Conservation (phyloP, 2,888 invertebrate genomes). For the Celastrina argiolus region DNA sequence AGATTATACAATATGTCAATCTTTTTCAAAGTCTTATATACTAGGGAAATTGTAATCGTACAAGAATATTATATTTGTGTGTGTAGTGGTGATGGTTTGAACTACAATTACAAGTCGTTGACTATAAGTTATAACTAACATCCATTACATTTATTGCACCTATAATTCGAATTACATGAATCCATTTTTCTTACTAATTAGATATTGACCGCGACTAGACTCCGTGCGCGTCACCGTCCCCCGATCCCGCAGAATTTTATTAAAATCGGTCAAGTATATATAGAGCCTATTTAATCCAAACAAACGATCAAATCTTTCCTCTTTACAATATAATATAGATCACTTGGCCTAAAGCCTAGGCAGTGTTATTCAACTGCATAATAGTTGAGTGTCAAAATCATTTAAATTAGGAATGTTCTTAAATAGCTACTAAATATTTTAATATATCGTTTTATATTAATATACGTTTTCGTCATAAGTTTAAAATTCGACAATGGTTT, state of each 20-base stretch:
- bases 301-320: too few species aligned
- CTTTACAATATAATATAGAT: constrained; percentile 33
- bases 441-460: too few species aligned
- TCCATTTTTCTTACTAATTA: too few species aligned
- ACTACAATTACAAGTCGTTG: neutral
- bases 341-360: constrained; percentile 51
- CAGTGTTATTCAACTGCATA: constrained; percentile 39
- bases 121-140: neutral
- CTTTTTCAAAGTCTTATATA: neutral
- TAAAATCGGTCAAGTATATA: too few species aligned
- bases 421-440: too few species aligned
- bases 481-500: neutral
- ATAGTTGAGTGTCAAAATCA: too few species aligned
- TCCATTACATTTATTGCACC: neutral
- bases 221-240: too few species aligned
- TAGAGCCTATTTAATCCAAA: neutral
- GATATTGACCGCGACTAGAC: too few species aligned
- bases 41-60: neutral
- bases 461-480: neutral
- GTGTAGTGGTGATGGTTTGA: neutral
- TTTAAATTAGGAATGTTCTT: too few species aligned
- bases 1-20: neutral
- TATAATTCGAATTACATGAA: too few species aligned
- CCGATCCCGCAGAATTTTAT: too few species aligned
- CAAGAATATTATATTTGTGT: neutral